These are phyloP conservation scores for Itoplectis maculator DNA, from an alignment of 2,888 invertebrate species.

Conservation along the genomic window DNA sequence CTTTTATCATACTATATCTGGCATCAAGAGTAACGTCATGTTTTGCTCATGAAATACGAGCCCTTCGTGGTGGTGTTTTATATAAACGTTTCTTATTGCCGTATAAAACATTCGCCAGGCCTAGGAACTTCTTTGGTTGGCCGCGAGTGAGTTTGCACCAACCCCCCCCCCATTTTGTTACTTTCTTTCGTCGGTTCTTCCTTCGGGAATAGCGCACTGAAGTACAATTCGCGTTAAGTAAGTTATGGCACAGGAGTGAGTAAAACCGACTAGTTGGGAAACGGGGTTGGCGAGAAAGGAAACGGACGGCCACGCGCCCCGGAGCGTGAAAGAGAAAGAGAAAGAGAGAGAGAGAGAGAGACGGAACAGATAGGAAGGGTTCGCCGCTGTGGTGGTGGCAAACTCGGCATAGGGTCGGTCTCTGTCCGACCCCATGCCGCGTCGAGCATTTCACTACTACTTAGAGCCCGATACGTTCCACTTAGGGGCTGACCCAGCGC, in stretches of 20 bases:
- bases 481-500: constrained; percentile 75
- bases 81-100: constrained; percentile 1
- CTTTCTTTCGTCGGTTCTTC: constrained; percentile 32
- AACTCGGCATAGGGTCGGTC: too few species aligned
- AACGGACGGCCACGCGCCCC: constrained; percentile 12
- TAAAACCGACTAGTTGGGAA: constrained; percentile 39
- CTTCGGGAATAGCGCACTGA: constrained; percentile 63
- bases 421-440: constrained; percentile 70
- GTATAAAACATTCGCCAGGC: background rate
- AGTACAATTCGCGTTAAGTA: constrained; percentile 76
- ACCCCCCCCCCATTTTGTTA: constrained; percentile 36
- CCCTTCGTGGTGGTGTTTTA: background rate
- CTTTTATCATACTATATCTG: too few species aligned
- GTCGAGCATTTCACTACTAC: constrained; percentile 75
- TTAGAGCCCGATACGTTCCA: constrained; percentile 79
- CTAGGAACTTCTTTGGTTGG: background rate
- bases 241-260: constrained; percentile 71
- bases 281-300: constrained; percentile 48
- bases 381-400: constrained; percentile 46
- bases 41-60: background rate
- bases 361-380: constrained; percentile 34
- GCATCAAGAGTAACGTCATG: too few species aligned
- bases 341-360: background rate
- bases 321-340: background rate
- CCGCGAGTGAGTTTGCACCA: constrained; percentile 16